Percentiles rank a stretch among this genome's conserved stretches.
Evolutionary conservation across 2,113 vertebrate species (phyloP).

Genomic region (Eleginops maclovinus): DNA sequence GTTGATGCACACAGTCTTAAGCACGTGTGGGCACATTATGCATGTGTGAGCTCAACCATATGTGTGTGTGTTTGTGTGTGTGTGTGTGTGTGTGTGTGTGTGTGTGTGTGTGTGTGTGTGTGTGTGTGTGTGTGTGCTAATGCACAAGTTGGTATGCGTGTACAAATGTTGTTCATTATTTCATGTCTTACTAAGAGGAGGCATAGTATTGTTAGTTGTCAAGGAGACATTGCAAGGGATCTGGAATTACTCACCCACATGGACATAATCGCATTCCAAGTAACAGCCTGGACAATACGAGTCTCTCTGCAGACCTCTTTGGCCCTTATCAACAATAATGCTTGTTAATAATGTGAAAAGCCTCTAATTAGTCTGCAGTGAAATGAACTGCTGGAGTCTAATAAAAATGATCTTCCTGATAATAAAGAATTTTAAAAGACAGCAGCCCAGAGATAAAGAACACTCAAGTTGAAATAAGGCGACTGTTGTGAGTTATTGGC

Average conservation of each 20-base stretch:
- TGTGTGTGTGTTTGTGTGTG: no score
- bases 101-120: slow-evolving; percentile 17
- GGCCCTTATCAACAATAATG: slow-evolving; percentile 79
- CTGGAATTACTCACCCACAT: slow-evolving; percentile 78
- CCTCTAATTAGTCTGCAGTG: slow-evolving; percentile 79
- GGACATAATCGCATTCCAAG: slow-evolving; percentile 74
- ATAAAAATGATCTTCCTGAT: slow-evolving; percentile 64
- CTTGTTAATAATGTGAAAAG: slow-evolving; percentile 79
- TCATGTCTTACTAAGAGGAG: slow-evolving; percentile 61
- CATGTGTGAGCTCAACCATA: slow-evolving; percentile 31
- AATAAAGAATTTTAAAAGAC: slow-evolving; percentile 62
- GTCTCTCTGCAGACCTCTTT: slow-evolving; percentile 76
- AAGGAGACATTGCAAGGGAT: slow-evolving; percentile 74
- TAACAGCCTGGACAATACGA: slow-evolving; percentile 78
- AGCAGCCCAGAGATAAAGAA: slow-evolving; percentile 46
- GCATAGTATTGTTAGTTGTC: slow-evolving; percentile 79
- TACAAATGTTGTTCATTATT: slow-evolving; percentile 53
- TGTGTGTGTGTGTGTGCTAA: slow-evolving; percentile 36
- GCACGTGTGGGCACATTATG: slow-evolving; percentile 24
- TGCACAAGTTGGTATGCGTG: slow-evolving; percentile 52
- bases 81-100: slow-evolving; percentile 22
- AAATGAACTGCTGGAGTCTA: slow-evolving; percentile 72
- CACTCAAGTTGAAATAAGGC: slow-evolving; percentile 52
- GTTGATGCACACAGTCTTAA: slow-evolving; percentile 37
- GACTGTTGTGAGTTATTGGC: slow-evolving; percentile 21